Evolutionary conservation across 2,888 invertebrate species (phyloP).

Genomic region (Drosophila paramelanica): DNA sequence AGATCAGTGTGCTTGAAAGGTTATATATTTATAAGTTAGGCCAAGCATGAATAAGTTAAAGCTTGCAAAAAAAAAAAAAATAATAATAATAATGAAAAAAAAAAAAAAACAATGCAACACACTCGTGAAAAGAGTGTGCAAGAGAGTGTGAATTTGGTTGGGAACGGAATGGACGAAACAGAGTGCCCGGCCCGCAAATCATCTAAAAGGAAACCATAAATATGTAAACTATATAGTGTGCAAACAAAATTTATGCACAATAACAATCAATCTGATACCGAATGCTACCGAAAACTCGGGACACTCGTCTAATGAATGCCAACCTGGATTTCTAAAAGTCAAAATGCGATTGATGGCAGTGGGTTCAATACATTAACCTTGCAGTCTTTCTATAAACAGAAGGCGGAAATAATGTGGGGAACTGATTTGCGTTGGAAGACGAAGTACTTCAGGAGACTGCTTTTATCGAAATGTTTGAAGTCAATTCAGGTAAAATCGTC

Average conservation of each 20-base stretch:
- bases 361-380: neutral
- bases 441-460: neutral
- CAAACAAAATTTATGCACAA: no score
- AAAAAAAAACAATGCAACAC: constrained; percentile 27
- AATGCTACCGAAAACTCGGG: neutral
- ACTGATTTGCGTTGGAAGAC: neutral
- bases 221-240: neutral
- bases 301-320: neutral
- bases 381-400: neutral
- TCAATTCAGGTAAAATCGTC: neutral
- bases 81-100: constrained; percentile 15
- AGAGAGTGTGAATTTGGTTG: constrained; percentile 82
- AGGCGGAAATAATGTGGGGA: neutral
- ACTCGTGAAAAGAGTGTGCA: constrained; percentile 44
- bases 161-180: constrained; percentile 30
- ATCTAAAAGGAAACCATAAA: constrained; percentile 1
- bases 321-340: neutral
- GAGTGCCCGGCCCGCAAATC: neutral
- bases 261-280: neutral
- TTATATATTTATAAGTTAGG: constrained; percentile 44
- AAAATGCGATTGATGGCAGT: neutral
- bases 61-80: constrained; percentile 32
- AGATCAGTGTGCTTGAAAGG: constrained; percentile 50
- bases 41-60: constrained; percentile 48
- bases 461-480: neutral